These are phyloP conservation scores for Mastacembelus armatus DNA, from an alignment of 2,797 vertebrate species.

Conservation along the genomic window DNA sequence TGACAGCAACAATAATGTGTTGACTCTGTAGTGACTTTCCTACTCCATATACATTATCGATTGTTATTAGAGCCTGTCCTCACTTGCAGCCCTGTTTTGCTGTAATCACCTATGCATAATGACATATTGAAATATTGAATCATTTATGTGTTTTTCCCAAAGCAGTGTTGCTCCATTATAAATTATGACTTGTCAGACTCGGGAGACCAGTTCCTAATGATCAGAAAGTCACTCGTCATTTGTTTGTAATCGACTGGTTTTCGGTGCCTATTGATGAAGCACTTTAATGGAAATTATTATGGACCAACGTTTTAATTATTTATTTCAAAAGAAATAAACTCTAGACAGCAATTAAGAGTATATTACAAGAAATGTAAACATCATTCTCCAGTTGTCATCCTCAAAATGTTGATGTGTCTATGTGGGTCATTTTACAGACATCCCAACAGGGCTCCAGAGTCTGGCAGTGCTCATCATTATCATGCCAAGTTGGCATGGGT, in stretches of 20 bases:
- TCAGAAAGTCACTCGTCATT: conserved; percentile 19
- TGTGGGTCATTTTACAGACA: conserved; percentile 10
- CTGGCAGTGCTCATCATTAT: conserved; percentile 12
- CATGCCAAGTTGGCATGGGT: not conserved
- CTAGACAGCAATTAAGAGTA: conserved; percentile 2
- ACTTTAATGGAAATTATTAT: conserved; percentile 19
- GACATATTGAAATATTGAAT: conserved; percentile 7
- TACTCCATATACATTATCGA: conserved; percentile 2
- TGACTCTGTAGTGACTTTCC: not conserved
- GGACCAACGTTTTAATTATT: conserved; percentile 13
- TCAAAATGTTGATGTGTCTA: not conserved
- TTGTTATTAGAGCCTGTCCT: conserved; percentile 15
- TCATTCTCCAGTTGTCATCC: conserved; percentile 6
- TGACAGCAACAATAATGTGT: conserved; percentile 1
- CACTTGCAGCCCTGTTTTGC: not conserved
- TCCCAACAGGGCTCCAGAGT: conserved; percentile 7
- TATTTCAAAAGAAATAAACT: conserved; percentile 6
- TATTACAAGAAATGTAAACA: not conserved
- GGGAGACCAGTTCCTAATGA: conserved; percentile 14
- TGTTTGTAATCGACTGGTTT: conserved; percentile 19
- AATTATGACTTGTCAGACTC: conserved; percentile 14
- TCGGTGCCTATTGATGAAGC: conserved; percentile 29
- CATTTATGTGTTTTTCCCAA: conserved; percentile 9
- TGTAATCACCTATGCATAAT: conserved; percentile 7
- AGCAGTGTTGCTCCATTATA: not conserved